Percentiles rank a stretch among this genome's conserved stretches.
Conservation (phyloP, 2,888 invertebrate genomes). For the Drosophila subquinaria region DNA sequence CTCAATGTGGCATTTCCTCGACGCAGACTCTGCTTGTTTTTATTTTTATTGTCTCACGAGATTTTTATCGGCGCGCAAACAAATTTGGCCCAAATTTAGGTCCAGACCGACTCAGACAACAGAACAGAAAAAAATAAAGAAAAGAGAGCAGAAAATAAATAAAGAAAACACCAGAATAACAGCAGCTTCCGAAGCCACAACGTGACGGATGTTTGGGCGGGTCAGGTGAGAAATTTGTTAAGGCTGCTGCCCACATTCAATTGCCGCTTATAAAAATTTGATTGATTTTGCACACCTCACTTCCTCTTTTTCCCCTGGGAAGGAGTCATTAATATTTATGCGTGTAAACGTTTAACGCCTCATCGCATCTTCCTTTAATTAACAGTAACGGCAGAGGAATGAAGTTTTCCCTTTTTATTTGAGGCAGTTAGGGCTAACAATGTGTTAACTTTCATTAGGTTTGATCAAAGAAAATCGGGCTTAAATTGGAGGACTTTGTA, state of each 20-base stretch:
- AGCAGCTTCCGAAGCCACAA: constrained; percentile 17
- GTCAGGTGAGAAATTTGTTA: constrained; percentile 34
- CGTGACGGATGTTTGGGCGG: constrained; percentile 5
- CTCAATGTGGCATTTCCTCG: constrained; percentile 45
- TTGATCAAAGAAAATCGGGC: constrained; percentile 33
- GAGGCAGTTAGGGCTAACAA: constrained; percentile 18
- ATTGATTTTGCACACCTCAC: constrained; percentile 56
- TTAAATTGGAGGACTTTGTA: not conserved
- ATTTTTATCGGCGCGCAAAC: constrained; percentile 62
- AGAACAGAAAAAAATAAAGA: not conserved
- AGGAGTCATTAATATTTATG: constrained; percentile 63
- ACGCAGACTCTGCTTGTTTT: constrained; percentile 45
- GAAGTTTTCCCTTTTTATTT: constrained; percentile 9
- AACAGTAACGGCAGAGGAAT: constrained; percentile 15
- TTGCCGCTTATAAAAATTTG: constrained; percentile 62
- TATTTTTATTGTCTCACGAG: constrained; percentile 69
- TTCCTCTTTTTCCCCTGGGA: not conserved
- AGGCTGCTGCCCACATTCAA: constrained; percentile 37
- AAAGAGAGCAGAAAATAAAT: constrained; percentile 10
- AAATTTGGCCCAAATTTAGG: constrained; percentile 54
- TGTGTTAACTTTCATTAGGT: constrained; percentile 2
- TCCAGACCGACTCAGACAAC: constrained; percentile 13
- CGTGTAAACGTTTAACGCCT: constrained; percentile 66
- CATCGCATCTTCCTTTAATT: constrained; percentile 37
- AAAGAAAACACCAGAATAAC: constrained; percentile 17